Evolutionary conservation across 2,888 invertebrate species (phyloP).

Genomic region (Beris morrisii): DNA sequence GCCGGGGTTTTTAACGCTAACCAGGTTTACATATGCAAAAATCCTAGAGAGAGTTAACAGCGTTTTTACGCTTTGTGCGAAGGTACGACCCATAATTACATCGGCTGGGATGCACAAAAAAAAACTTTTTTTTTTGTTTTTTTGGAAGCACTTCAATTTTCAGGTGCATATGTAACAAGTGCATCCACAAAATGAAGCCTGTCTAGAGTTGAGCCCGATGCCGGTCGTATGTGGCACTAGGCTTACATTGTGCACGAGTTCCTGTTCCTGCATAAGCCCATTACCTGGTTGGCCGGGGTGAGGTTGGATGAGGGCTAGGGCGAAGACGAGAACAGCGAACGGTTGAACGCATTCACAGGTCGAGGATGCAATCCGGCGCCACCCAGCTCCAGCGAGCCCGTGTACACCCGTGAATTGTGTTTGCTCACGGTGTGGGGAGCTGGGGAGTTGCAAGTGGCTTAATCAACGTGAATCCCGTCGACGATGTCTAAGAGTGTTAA

Average conservation of each 20-base stretch:
- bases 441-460: constrained; percentile 37
- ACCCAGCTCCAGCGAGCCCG: constrained; percentile 23
- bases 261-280: too few relatives aligned
- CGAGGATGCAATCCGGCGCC: constrained; percentile 24
- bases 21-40: constrained; percentile 24
- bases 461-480: constrained; percentile 38
- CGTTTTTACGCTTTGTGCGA: not conserved
- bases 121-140: constrained; percentile 36
- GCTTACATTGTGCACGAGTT: too few relatives aligned
- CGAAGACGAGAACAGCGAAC: not conserved
- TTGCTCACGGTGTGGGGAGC: constrained; percentile 29
- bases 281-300: too few relatives aligned
- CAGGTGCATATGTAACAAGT: constrained; percentile 38
- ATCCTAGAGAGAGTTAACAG: constrained; percentile 22
- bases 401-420: constrained; percentile 33
- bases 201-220: constrained; percentile 33
- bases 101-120: constrained; percentile 29
- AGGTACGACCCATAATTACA: constrained; percentile 29
- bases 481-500: constrained; percentile 38
- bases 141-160: constrained; percentile 38
- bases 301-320: too few relatives aligned
- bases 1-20: constrained; percentile 1
- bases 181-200: constrained; percentile 37
- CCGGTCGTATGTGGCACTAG: not conserved
- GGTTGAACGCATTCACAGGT: constrained; percentile 21